Conservation (phyloP, 2,888 invertebrate species). For the Synergus gifuensis region DNA sequence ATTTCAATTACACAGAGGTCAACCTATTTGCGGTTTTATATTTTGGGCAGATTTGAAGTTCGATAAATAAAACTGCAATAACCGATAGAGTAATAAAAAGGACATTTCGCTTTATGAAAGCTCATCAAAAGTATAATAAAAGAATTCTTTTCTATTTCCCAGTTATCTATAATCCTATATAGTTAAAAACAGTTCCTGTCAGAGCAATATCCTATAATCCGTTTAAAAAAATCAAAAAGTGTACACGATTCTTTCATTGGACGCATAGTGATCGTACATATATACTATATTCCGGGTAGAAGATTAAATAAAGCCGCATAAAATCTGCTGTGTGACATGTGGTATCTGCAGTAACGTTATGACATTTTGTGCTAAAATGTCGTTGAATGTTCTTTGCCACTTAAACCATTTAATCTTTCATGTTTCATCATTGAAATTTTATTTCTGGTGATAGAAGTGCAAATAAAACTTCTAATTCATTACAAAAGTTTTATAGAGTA, state of each 20-base stretch:
- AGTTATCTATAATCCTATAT: constrained; percentile 1
- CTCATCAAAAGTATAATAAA: background rate
- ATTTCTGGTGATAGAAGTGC: background rate
- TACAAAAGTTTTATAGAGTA: background rate
- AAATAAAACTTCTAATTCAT: background rate
- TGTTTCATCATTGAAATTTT: background rate
- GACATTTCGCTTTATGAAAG: constrained; percentile 20
- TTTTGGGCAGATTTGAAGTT: background rate
- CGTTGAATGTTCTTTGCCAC: constrained; percentile 10
- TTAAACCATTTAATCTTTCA: constrained; percentile 2
- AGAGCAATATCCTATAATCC: constrained; percentile 53
- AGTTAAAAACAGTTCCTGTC: constrained; percentile 43
- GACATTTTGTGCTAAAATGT: constrained; percentile 12
- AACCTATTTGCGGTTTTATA: constrained; percentile 11
- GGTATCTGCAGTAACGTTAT: constrained; percentile 29
- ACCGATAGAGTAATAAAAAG: constrained; percentile 4
- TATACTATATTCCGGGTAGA: background rate
- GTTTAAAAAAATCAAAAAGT: constrained; percentile 56
- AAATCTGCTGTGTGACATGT: constrained; percentile 21
- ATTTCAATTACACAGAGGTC: background rate
- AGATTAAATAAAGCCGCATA: constrained; percentile 41
- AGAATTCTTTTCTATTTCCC: constrained; percentile 13
- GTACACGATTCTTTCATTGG: constrained; percentile 10
- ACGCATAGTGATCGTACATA: constrained; percentile 12
- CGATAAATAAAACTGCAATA: constrained; percentile 17